These are phyloP conservation scores for Gymnorhina tibicen DNA, from an alignment of 2,113 vertebrate genomes.

Conservation along the genomic window DNA sequence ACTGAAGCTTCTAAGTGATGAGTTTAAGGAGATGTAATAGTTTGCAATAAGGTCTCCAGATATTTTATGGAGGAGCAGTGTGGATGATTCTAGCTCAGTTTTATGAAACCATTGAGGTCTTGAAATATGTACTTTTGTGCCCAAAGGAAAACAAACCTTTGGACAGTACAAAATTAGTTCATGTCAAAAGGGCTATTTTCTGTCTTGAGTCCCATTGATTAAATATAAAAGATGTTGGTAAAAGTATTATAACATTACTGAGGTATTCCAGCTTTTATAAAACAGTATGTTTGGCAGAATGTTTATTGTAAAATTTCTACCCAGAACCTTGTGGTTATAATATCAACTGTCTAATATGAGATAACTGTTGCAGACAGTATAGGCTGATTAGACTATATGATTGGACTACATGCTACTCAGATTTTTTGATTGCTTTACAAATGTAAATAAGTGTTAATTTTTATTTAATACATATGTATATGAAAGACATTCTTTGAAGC, in stretches of 20 bases:
- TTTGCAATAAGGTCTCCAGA: background rate
- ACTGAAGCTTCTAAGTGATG: background rate
- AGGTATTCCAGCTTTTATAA: background rate
- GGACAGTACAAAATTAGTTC: background rate
- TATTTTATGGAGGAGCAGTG: background rate
- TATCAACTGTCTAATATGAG: background rate
- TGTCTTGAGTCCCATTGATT: background rate
- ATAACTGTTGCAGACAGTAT: background rate
- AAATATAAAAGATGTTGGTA: background rate
- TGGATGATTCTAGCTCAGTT: background rate
- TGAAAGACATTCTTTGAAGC: background rate
- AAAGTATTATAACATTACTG: background rate
- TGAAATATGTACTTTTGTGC: background rate
- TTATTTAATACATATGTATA: background rate
- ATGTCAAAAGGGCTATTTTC: background rate
- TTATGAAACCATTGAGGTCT: background rate
- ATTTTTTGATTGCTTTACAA: background rate
- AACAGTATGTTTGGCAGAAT: background rate
- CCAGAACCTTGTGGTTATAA: background rate
- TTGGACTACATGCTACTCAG: background rate
- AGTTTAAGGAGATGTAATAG: background rate
- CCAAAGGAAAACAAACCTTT: background rate
- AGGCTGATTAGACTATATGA: background rate
- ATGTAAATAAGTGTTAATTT: background rate
- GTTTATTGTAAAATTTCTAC: background rate